These are phyloP conservation scores for Lysandra bellargus DNA, from an alignment of 2,888 invertebrate species.

Conservation along the genomic window DNA sequence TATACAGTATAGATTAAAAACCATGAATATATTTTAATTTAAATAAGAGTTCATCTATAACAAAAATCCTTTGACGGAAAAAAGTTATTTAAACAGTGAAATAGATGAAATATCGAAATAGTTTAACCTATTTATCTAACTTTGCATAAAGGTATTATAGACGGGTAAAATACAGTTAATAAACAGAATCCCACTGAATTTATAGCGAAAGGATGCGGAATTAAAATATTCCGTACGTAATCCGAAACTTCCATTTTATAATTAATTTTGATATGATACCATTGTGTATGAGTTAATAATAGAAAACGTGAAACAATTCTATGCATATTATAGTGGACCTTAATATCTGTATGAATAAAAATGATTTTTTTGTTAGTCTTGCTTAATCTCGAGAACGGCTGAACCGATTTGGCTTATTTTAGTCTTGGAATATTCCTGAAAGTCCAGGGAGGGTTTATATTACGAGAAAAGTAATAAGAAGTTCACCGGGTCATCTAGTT, in stretches of 20 bases:
- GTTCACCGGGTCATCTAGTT: no score
- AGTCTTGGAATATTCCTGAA: no score
- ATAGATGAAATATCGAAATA: neutral
- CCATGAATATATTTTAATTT: no score
- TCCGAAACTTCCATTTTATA: neutral
- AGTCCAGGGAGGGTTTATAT: no score
- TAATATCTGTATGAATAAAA: no score
- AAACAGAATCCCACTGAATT: slow-evolving; percentile 35
- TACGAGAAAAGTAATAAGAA: no score
- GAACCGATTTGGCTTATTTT: no score
- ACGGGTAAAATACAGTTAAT: slow-evolving; percentile 24
- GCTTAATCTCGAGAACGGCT: no score
- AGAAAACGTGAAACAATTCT: neutral
- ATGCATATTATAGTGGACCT: neutral
- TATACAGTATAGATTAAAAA: no score
- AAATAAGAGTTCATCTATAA: neutral
- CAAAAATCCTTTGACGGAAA: neutral
- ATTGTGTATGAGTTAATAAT: slow-evolving; percentile 8
- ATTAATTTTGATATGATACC: slow-evolving; percentile 22
- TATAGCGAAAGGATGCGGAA: slow-evolving; percentile 31
- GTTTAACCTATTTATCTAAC: neutral
- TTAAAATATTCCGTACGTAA: slow-evolving; percentile 35
- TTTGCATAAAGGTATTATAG: neutral
- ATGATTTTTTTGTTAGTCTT: no score
- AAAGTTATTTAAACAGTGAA: neutral